Conservation (phyloP, 2,888 invertebrate species). For the Phengaris alcon region DNA sequence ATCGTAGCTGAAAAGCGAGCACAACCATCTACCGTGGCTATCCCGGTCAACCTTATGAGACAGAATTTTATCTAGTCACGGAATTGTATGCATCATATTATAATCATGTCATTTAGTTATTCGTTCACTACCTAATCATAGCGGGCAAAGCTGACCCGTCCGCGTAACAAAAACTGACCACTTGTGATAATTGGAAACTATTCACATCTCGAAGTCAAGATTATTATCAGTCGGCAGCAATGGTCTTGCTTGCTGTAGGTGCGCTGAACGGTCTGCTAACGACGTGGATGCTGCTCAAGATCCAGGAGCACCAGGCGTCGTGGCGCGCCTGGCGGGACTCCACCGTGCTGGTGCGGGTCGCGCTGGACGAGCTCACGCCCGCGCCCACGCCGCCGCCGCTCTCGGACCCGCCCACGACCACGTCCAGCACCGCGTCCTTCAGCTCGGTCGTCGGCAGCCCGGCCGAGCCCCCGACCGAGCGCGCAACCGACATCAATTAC, state of each 20-base stretch:
- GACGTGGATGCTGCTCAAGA: slow-evolving; percentile 73
- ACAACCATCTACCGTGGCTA: no score
- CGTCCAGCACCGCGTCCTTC: slow-evolving; percentile 46
- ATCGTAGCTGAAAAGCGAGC: no score
- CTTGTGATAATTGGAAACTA: no score
- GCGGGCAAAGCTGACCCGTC: no score
- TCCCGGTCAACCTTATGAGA: no score
- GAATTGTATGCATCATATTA: no score
- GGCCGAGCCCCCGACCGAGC: slow-evolving; percentile 56
- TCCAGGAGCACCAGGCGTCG: slow-evolving; percentile 72
- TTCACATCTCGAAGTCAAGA: no score
- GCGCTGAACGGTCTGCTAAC: slow-evolving; percentile 71
- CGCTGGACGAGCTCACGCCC: slow-evolving; percentile 47
- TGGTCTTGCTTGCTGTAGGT: slow-evolving; percentile 46
- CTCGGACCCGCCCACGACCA: slow-evolving; percentile 46
- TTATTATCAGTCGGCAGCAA: not conserved
- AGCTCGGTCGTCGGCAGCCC: slow-evolving; percentile 48
- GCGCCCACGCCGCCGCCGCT: slow-evolving; percentile 45
- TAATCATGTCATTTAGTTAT: no score
- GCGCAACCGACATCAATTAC: slow-evolving; percentile 60
- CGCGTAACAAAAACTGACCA: no score
- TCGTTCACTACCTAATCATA: no score
- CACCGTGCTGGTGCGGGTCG: slow-evolving; percentile 69
- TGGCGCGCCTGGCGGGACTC: slow-evolving; percentile 73
- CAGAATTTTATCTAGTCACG: no score